Conservation (phyloP, 2,797 vertebrate species). For the Rhabdomys pumilio region DNA sequence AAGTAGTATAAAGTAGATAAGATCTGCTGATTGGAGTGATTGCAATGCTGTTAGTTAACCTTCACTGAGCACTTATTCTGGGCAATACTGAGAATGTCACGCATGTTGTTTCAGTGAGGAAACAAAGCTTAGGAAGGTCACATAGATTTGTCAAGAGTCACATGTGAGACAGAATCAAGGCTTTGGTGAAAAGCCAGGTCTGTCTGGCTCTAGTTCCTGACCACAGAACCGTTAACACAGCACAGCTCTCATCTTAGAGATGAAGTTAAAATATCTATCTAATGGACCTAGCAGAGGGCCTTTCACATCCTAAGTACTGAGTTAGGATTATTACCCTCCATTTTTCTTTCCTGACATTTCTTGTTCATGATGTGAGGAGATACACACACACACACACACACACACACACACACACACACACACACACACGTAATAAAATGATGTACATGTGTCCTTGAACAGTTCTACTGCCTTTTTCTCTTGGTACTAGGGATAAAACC, state of each 20-base stretch:
- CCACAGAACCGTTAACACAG: not conserved
- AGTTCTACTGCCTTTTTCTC: not conserved
- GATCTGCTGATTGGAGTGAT: not conserved
- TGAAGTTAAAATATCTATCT: not conserved
- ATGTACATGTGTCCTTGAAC: not conserved
- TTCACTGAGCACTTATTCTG: not conserved
- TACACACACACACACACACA: not conserved
- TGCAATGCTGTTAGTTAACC: not conserved
- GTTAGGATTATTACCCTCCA: not conserved
- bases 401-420: not conserved
- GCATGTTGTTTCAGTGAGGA: not conserved
- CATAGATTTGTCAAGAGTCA: not conserved
- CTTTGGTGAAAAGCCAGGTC: slow-evolving; percentile 29
- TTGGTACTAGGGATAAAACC: not conserved
- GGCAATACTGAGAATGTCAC: not conserved
- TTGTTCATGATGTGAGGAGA: not conserved
- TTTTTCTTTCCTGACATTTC: slow-evolving; percentile 52
- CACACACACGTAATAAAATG: not conserved
- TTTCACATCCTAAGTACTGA: not conserved
- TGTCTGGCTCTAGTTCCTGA: not conserved
- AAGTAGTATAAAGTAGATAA: not conserved
- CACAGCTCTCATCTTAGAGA: not conserved
- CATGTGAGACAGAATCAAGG: not conserved
- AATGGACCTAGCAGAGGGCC: not conserved
- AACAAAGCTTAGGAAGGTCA: not conserved